Evolutionary conservation across 1,140 invertebrate genomes (phyloP).

Genomic region (Zaprionus davidi): DNA sequence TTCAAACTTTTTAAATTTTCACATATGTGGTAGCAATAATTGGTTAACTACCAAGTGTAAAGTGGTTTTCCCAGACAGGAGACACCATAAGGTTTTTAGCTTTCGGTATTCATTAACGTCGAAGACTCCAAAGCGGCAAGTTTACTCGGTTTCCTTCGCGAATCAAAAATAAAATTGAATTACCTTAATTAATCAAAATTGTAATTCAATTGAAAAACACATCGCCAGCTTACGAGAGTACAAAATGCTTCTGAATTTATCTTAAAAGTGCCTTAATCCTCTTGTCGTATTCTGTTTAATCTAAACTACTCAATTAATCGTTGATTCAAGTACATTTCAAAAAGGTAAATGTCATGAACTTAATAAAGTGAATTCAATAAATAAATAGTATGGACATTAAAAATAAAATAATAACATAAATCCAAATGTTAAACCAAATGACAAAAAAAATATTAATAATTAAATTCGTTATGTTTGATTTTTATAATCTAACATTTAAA

Average conservation of each 20-base stretch:
- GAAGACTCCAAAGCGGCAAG: conserved; percentile 56
- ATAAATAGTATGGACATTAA: neutral
- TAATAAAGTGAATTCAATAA: neutral
- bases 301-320: neutral
- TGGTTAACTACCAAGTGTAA: conserved; percentile 7
- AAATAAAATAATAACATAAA: neutral
- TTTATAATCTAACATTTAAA: no score
- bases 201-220: neutral
- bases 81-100: conserved; percentile 40
- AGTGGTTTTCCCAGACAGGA: conserved; percentile 15
- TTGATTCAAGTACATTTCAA: neutral
- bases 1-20: neutral
- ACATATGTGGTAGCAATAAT: conserved; percentile 38
- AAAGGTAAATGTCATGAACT: neutral
- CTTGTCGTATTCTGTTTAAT: neutral
- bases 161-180: conserved; percentile 6
- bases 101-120: conserved; percentile 66
- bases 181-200: neutral
- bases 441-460: no score
- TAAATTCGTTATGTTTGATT: no score
- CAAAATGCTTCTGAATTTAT: conserved; percentile 18
- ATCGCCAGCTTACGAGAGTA: neutral
- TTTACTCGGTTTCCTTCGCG: conserved; percentile 36
- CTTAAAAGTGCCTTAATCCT: conserved; percentile 12
- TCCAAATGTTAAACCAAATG: neutral